Conservation (phyloP, 2,113 vertebrate species). For the Trachemys scripta region DNA sequence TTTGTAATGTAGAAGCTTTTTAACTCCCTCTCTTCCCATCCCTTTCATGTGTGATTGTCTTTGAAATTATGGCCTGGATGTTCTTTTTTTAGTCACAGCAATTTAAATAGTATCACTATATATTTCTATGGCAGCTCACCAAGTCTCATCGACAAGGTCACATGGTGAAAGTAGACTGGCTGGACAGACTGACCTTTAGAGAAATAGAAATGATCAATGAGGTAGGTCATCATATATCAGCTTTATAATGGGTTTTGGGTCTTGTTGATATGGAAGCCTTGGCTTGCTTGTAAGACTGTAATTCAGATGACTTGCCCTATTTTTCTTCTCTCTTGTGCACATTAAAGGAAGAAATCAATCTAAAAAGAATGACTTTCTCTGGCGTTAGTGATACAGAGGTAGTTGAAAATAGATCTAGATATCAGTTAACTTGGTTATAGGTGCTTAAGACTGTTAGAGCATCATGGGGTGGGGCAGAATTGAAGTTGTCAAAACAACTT, state of each 20-base stretch:
- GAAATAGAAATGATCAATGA: constrained; percentile 99
- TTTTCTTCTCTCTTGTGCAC: neutral
- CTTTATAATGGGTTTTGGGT: neutral
- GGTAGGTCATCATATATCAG: constrained; percentile 73
- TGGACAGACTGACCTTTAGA: constrained; percentile 97
- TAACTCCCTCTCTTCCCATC: neutral
- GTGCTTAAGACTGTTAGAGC: neutral
- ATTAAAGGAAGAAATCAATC: neutral
- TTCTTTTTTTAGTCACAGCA: neutral
- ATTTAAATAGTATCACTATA: neutral
- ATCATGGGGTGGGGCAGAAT: neutral
- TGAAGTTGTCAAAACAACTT: neutral
- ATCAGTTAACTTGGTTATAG: neutral
- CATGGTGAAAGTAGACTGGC: constrained; percentile 99
- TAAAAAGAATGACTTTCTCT: neutral
- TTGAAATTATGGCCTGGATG: neutral
- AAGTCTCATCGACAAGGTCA: constrained; percentile 98
- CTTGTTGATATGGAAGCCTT: neutral
- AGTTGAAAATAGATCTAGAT: neutral
- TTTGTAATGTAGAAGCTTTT: neutral
- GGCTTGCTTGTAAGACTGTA: neutral
- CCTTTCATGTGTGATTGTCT: neutral
- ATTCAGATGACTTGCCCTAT: neutral
- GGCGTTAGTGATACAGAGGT: neutral
- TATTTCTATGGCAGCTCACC: constrained; percentile 87